Evolutionary conservation across 2,888 invertebrate species (phyloP).

Genomic region (Galerucella calmariensis): DNA sequence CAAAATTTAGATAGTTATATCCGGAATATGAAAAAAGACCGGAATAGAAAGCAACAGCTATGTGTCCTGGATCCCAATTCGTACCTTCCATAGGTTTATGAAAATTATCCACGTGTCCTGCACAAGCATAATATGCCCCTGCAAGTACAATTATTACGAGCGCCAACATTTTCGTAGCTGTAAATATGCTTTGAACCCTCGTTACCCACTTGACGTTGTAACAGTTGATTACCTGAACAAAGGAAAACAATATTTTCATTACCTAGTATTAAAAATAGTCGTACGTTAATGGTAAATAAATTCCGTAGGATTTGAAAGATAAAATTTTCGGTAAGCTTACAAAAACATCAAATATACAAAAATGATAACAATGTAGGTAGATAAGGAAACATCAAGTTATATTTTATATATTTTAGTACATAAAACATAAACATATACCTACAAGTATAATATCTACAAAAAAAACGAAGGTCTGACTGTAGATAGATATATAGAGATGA

Average conservation of each 20-base stretch:
- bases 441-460: no score
- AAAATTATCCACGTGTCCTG: slow-evolving; percentile 82
- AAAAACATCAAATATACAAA: no score
- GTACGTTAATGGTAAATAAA: no score
- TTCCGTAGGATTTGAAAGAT: no score
- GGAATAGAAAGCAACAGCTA: slow-evolving; percentile 90
- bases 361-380: no score
- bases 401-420: no score
- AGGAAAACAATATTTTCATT: neutral
- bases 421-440: no score
- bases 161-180: slow-evolving; percentile 90
- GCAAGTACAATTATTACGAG: slow-evolving; percentile 84
- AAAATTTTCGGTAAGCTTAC: no score
- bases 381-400: no score
- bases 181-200: slow-evolving; percentile 92
- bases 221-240: slow-evolving; percentile 81
- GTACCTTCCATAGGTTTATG: slow-evolving; percentile 81
- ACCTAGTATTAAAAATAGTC: neutral
- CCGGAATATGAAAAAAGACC: slow-evolving; percentile 95
- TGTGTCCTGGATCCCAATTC: slow-evolving; percentile 80
- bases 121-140: slow-evolving; percentile 79
- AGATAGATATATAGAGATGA: no score
- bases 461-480: no score
- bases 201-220: slow-evolving; percentile 97
- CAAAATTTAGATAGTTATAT: slow-evolving; percentile 93